phyloP scores from a whole-genome alignment of 2,888 invertebrate genomes.

The Tanypteryx hageni region DNA sequence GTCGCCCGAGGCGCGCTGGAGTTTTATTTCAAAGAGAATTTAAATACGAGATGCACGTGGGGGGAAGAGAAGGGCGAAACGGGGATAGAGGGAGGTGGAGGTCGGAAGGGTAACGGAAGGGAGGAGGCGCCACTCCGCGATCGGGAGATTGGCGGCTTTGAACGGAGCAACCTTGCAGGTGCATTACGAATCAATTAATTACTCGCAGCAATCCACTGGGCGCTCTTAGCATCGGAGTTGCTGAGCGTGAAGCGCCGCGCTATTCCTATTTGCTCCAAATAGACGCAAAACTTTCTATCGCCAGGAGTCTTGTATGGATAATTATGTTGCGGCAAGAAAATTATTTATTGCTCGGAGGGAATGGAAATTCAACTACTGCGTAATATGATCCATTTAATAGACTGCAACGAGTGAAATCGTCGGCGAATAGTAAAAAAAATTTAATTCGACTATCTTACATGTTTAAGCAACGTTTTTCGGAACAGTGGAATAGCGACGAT shows the following conservation, averaged over 20 bases:
- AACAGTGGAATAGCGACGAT: too few species aligned
- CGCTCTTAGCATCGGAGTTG: background rate
- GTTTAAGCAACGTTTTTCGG: too few species aligned
- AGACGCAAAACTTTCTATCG: too few species aligned
- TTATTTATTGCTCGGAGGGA: too few species aligned
- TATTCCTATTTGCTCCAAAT: background rate
- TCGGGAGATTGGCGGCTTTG: background rate
- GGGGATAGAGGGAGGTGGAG: background rate
- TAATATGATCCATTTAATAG: too few species aligned
- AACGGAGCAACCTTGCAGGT: conserved; percentile 4
- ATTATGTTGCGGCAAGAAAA: too few species aligned
- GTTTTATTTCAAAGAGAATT: conserved; percentile 58
- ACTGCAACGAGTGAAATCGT: too few species aligned
- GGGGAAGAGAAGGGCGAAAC: background rate
- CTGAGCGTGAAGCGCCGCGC: background rate
- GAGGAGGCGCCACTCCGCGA: background rate
- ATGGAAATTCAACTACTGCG: too few species aligned
- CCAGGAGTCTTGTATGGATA: too few species aligned
- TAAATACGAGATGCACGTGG: conserved; percentile 23
- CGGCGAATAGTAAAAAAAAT: too few species aligned
- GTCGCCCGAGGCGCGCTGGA: conserved; percentile 24
- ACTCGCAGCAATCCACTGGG: background rate
- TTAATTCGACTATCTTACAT: too few species aligned
- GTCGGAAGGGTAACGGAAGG: background rate
- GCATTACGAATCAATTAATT: conserved; percentile 35